phyloP scores from a whole-genome alignment of 2,888 invertebrate genomes.

The Folsomia manolachei region DNA sequence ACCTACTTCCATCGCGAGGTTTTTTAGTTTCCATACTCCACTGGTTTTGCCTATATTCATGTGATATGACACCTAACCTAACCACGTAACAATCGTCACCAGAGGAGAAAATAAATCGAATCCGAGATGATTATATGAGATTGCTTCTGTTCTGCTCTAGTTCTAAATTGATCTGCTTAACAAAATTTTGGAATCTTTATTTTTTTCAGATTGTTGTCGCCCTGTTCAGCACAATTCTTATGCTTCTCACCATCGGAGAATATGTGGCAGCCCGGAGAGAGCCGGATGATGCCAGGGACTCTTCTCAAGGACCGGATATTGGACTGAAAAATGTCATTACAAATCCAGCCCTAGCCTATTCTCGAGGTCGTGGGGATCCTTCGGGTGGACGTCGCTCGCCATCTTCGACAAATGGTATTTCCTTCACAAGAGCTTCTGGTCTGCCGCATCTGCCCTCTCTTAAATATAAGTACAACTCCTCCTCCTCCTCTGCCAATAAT shows the following conservation, averaged over 20 bases:
- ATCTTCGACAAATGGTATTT: conserved; percentile 61
- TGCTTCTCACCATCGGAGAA: conserved; percentile 48
- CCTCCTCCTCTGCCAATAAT: neutral
- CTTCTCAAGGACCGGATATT: neutral
- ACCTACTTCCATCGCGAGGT: neutral
- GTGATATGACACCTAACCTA: too few relatives aligned
- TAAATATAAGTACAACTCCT: conserved; percentile 20
- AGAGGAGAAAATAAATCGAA: too few relatives aligned
- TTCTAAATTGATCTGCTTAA: too few relatives aligned
- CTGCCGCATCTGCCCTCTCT: conserved; percentile 48
- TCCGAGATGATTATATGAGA: too few relatives aligned
- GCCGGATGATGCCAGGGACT: neutral
- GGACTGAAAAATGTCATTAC: neutral
- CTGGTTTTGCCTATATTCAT: too few relatives aligned
- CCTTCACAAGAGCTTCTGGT: conserved; percentile 83
- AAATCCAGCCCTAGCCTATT: neutral
- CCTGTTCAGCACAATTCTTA: conserved; percentile 45
- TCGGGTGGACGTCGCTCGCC: conserved; percentile 82
- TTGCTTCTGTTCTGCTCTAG: too few relatives aligned
- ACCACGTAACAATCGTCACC: too few relatives aligned
- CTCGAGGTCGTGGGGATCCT: conserved; percentile 59
- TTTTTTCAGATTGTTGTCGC: conserved; percentile 44
- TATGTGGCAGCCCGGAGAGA: conserved; percentile 38
- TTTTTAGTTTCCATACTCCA: too few relatives aligned
- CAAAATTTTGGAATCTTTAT: neutral